A percentile compares a stretch with the other conserved stretches of the same genome.
These are phyloP conservation scores for Misgurnus mizolepis DNA, from an alignment of 2,113 vertebrate genomes.

Conservation along the genomic window DNA sequence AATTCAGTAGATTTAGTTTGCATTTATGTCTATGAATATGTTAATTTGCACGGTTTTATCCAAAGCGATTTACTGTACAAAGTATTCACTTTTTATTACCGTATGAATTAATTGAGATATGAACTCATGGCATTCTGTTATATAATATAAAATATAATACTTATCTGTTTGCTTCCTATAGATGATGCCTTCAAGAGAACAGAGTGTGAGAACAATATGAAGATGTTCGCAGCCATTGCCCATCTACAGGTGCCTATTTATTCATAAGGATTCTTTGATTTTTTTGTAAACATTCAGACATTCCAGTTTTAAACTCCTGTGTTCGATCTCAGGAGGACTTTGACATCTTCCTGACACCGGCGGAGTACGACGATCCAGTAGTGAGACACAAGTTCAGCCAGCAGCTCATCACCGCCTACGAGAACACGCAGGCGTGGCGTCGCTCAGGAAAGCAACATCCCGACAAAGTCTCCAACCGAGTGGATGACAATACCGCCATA, in stretches of 20 bases:
- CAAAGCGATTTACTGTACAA: too few relatives aligned
- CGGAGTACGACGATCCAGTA: constrained; percentile 78
- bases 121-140: too few relatives aligned
- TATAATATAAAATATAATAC: background rate
- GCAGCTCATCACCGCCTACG: constrained; percentile 78
- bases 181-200: constrained; percentile 82
- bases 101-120: too few relatives aligned
- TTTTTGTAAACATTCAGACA: background rate
- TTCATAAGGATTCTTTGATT: background rate
- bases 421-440: constrained; percentile 63
- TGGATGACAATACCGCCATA: constrained; percentile 37
- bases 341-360: constrained; percentile 83
- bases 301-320: background rate
- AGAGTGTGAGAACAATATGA: constrained; percentile 78
- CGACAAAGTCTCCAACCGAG: constrained; percentile 20
- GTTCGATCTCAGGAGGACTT: constrained; percentile 81
- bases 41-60: too few relatives aligned
- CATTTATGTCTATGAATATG: too few relatives aligned
- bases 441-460: constrained; percentile 47
- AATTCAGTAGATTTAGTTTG: too few relatives aligned
- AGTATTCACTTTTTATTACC: too few relatives aligned
- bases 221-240: constrained; percentile 81
- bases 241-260: constrained; percentile 80
- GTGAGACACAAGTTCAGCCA: constrained; percentile 79
- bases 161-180: constrained; percentile 61